Conservation (phyloP, 1,140 invertebrate species). For the Batillaria attramentaria region DNA sequence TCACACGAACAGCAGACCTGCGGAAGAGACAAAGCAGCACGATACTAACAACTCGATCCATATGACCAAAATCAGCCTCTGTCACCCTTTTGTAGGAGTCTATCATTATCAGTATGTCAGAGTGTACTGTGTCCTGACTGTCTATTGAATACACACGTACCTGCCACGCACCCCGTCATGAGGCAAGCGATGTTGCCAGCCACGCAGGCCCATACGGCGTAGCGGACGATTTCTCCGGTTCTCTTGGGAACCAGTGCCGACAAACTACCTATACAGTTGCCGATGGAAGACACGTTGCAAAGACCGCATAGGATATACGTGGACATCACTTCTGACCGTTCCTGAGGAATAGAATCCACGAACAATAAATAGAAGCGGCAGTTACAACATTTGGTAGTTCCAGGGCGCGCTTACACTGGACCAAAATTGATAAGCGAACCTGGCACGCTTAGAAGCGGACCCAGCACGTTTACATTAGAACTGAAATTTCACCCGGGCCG, state of each 20-base stretch:
- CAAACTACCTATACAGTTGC: constrained; percentile 88
- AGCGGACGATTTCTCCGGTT: constrained; percentile 72
- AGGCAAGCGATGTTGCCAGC: constrained; percentile 90
- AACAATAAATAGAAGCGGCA: neutral
- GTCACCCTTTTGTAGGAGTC: too few relatives aligned
- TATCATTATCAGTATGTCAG: too few relatives aligned
- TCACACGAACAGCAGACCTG: too few relatives aligned
- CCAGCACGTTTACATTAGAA: neutral
- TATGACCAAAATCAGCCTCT: too few relatives aligned
- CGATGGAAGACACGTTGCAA: constrained; percentile 92
- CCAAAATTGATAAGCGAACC: neutral
- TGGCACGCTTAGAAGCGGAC: too few relatives aligned
- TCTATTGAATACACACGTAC: too few relatives aligned
- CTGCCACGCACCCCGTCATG: constrained; percentile 53
- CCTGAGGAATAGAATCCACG: constrained; percentile 70
- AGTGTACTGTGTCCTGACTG: too few relatives aligned
- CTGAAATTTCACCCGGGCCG: neutral
- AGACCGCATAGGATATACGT: constrained; percentile 97
- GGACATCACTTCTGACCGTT: constrained; percentile 84
- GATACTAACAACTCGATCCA: too few relatives aligned
- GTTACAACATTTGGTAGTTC: neutral
- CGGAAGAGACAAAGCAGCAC: too few relatives aligned
- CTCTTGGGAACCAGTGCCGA: constrained; percentile 85
- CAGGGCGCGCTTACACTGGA: neutral
- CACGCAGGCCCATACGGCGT: constrained; percentile 87